A percentile compares a stretch with the other conserved stretches of the same genome.
Evolutionary conservation across 2,113 vertebrate species (phyloP).

Genomic region (Aphelocoma coerulescens): DNA sequence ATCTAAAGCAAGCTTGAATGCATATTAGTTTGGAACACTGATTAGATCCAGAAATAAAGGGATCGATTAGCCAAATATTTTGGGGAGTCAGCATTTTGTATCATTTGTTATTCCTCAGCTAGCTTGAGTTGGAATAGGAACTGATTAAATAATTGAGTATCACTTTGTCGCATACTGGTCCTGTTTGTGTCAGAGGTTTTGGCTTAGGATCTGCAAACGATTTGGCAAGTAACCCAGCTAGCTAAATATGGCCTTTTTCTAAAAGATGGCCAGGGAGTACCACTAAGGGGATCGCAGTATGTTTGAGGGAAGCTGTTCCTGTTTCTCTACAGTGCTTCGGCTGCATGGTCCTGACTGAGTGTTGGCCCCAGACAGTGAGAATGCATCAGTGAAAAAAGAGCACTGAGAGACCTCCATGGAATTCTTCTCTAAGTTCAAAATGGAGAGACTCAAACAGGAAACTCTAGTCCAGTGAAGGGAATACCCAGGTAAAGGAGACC

Average conservation of each 20-base stretch:
- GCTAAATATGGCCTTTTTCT: neutral
- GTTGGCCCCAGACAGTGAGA: neutral
- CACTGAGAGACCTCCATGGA: neutral
- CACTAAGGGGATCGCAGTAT: neutral
- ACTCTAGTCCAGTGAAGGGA: neutral
- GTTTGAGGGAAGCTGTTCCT: neutral
- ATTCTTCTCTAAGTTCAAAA: neutral
- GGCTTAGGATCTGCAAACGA: neutral
- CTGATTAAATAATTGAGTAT: neutral
- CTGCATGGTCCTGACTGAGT: neutral
- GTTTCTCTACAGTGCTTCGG: neutral
- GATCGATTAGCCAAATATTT: neutral
- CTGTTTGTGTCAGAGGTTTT: neutral
- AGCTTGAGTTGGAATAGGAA: neutral
- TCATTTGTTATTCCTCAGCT: neutral
- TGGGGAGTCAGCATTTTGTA: neutral
- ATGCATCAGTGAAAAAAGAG: neutral
- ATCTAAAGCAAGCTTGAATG: neutral
- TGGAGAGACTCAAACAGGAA: neutral
- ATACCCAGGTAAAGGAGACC: neutral
- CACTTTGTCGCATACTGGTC: neutral
- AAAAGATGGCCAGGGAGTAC: neutral
- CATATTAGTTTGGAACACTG: constrained; percentile 3
- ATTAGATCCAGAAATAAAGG: constrained; percentile 38
- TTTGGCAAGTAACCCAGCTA: neutral